Conservation (phyloP, 1,140 invertebrate species). For the Listronotus oregonensis region DNA sequence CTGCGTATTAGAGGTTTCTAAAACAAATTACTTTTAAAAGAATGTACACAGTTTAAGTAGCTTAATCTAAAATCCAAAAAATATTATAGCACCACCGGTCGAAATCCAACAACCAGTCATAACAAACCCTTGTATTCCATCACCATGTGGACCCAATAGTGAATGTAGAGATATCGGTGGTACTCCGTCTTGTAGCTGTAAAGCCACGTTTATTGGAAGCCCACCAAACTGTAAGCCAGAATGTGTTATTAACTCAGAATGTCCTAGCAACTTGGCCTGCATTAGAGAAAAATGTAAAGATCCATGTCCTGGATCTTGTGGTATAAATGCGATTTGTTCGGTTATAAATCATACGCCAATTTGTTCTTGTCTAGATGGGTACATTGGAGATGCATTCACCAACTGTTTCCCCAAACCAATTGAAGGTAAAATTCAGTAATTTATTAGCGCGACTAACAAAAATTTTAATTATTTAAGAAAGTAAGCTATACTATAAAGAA, state of each 20-base stretch:
- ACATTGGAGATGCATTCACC: slow-evolving; percentile 69
- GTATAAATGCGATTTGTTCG: slow-evolving; percentile 64
- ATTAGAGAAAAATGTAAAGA: slow-evolving; percentile 67
- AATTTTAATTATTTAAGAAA: too few species aligned
- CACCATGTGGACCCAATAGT: slow-evolving; percentile 74
- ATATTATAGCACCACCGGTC: slow-evolving; percentile 31
- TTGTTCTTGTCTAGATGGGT: slow-evolving; percentile 64
- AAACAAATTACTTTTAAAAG: too few species aligned
- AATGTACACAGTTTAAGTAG: too few species aligned
- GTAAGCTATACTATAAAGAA: background rate
- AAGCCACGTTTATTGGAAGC: slow-evolving; percentile 64
- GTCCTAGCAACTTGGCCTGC: slow-evolving; percentile 65
- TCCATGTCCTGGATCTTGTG: slow-evolving; percentile 69
- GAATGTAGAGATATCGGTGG: slow-evolving; percentile 64
- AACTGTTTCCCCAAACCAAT: slow-evolving; percentile 58
- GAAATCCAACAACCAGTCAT: slow-evolving; percentile 43
- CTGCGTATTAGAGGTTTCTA: too few species aligned
- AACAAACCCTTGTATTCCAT: slow-evolving; percentile 72
- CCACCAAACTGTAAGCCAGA: slow-evolving; percentile 69
- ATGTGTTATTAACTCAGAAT: slow-evolving; percentile 67
- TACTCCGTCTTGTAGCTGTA: slow-evolving; percentile 66
- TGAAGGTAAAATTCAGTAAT: slow-evolving; percentile 12
- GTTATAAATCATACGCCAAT: slow-evolving; percentile 67
- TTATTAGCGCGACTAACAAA: too few species aligned
- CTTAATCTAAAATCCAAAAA: too few species aligned